Conservation (phyloP, 37 sponge, comb jelly and placozoan genomes). For the Geodia barretti region DNA sequence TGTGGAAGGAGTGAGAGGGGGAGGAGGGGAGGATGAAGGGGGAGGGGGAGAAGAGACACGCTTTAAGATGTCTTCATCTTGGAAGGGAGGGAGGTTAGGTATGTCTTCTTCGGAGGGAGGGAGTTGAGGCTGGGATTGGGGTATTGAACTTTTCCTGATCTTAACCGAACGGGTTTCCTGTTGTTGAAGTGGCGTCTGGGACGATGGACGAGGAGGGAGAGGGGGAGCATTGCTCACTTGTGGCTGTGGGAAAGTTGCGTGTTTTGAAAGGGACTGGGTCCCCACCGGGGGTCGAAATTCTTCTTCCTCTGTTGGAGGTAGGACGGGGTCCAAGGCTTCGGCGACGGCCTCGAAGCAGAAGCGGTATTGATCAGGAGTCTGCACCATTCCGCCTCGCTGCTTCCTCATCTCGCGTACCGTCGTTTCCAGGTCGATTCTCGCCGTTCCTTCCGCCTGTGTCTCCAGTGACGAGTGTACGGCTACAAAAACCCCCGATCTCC, state of each 20-base stretch:
- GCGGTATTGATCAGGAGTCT: conserved; percentile 63
- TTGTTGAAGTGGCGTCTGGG: conserved; percentile 13
- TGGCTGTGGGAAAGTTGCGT: not conserved
- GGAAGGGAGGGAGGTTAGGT: too few relatives aligned
- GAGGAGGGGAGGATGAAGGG: conserved; percentile 23
- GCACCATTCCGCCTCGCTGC: conserved; percentile 64
- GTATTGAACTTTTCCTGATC: conserved; percentile 3
- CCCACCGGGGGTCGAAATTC: too few relatives aligned
- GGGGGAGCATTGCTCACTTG: not conserved
- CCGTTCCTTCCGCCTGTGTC: conserved; percentile 4
- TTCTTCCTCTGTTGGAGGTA: conserved; percentile 6
- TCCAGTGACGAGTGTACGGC: conserved; percentile 42
- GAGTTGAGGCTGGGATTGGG: conserved; percentile 34
- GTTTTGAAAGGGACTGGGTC: not conserved
- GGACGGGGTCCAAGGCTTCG: conserved; percentile 11
- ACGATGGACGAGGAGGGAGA: conserved; percentile 15
- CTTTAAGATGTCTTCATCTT: too few relatives aligned
- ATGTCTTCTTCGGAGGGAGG: conserved; percentile 25
- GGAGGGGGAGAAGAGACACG: not conserved
- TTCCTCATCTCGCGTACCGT: conserved; percentile 34
- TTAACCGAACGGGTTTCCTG: conserved; percentile 7
- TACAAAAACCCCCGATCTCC: conserved; percentile 52
- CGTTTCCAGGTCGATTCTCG: conserved; percentile 35
- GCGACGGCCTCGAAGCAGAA: conserved; percentile 59
- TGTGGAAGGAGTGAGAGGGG: conserved; percentile 29